A percentile compares a stretch with the other conserved stretches of the same genome.
These are phyloP conservation scores for Eublepharis macularius DNA, from an alignment of 2,113 vertebrate genomes.

Conservation along the genomic window DNA sequence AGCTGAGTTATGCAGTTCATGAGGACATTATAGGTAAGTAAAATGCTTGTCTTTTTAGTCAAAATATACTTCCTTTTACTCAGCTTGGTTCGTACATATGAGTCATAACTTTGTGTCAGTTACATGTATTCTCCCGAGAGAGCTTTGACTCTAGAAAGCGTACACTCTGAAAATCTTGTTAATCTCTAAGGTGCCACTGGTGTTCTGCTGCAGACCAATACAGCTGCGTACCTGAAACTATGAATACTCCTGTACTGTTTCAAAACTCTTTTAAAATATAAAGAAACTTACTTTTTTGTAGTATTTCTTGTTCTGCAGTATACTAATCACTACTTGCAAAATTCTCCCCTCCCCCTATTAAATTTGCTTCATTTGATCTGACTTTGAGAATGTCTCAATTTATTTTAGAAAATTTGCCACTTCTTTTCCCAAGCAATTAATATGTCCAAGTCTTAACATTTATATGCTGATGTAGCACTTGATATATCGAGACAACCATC, in stretches of 20 bases:
- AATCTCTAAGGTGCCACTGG: too few relatives aligned
- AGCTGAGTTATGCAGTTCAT: slow-evolving; percentile 79
- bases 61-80: neutral
- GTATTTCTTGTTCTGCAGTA: neutral
- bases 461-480: neutral
- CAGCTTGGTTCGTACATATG: neutral
- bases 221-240: too few relatives aligned
- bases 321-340: neutral
- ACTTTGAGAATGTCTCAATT: too few relatives aligned
- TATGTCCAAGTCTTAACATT: neutral
- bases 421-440: neutral
- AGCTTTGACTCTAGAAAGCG: too few relatives aligned
- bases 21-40: slow-evolving; percentile 80
- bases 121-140: too few relatives aligned
- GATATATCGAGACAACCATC: neutral
- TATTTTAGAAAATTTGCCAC: too few relatives aligned
- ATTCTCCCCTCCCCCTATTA: neutral
- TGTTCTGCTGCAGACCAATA: too few relatives aligned
- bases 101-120: neutral
- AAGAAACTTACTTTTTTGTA: neutral
- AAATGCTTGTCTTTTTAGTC: neutral
- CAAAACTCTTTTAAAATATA: neutral
- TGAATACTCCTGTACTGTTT: neutral
- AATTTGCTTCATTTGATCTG: neutral
- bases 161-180: too few relatives aligned